These are phyloP conservation scores for Xanthorhoe spadicearia DNA, from an alignment of 2,888 invertebrate species.

Conservation along the genomic window DNA sequence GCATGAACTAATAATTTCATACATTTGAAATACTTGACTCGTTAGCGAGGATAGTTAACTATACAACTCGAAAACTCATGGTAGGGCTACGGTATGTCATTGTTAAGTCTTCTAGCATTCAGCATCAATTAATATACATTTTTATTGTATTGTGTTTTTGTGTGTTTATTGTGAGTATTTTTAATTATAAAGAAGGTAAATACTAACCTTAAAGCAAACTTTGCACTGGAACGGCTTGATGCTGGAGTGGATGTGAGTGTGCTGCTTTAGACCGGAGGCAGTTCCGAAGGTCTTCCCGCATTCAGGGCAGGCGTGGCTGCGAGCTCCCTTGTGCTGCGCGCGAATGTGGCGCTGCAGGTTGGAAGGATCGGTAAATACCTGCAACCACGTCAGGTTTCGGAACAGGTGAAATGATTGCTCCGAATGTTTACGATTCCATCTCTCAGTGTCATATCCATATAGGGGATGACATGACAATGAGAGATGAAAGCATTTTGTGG, in stretches of 20 bases:
- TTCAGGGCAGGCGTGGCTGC: constrained; percentile 98
- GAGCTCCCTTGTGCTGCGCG: constrained; percentile 96
- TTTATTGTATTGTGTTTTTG: no score
- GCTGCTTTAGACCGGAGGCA: constrained; percentile 98
- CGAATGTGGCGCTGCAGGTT: constrained; percentile 98
- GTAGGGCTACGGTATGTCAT: no score
- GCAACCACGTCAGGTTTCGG: constrained; percentile 85
- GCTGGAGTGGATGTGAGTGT: constrained; percentile 99
- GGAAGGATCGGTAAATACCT: constrained; percentile 98
- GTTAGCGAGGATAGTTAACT: no score
- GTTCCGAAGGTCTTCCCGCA: constrained; percentile 99
- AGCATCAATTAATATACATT: not conserved
- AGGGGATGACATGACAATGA: constrained; percentile 12
- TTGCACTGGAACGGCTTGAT: constrained; percentile 99
- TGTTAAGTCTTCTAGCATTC: not conserved
- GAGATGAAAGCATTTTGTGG: constrained; percentile 23
- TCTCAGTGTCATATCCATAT: constrained; percentile 2
- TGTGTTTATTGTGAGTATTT: no score
- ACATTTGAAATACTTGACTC: no score
- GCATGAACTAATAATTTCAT: no score
- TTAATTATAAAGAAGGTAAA: not conserved
- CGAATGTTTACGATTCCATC: constrained; percentile 21
- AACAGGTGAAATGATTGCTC: constrained; percentile 56
- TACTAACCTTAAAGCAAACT: constrained; percentile 94
- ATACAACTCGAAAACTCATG: no score